Evolutionary conservation across 53 echinoderm and acorn worm genomes (phyloP).

Genomic region (Luidia sarsii): DNA sequence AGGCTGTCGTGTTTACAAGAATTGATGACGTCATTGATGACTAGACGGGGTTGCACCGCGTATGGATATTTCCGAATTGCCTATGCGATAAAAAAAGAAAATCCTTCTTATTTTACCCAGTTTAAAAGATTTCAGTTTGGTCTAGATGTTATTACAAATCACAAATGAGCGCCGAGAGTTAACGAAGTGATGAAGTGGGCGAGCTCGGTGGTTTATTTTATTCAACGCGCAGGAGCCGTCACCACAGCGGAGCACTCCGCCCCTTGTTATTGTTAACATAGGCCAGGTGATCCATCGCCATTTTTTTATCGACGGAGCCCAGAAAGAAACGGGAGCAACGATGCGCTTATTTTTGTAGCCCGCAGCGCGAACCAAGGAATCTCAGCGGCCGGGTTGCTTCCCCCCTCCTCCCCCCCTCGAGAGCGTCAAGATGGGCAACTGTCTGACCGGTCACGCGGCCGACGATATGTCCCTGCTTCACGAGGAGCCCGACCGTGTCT

Average conservation of each 20-base stretch:
- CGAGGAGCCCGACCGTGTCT: conserved; percentile 73
- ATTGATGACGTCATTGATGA: conserved; percentile 32
- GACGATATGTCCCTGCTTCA: conserved; percentile 97
- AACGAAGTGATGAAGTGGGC: too few relatives aligned
- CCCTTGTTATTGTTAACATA: conserved; percentile 27
- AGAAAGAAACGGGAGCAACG: neutral
- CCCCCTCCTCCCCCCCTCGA: too few relatives aligned
- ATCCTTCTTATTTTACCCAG: too few relatives aligned
- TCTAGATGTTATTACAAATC: too few relatives aligned
- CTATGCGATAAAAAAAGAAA: too few relatives aligned
- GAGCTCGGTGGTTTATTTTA: conserved; percentile 23
- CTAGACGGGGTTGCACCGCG: conserved; percentile 58
- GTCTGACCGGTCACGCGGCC: conserved; percentile 93
- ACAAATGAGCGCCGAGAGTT: too few relatives aligned
- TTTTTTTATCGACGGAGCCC: neutral
- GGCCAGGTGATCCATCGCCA: conserved; percentile 16
- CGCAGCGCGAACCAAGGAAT: neutral
- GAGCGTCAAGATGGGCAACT: conserved; percentile 93
- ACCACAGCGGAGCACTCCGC: neutral
- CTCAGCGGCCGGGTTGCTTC: conserved; percentile 1
- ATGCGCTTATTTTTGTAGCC: conserved; percentile 1
- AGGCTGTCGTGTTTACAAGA: conserved; percentile 30
- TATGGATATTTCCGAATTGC: neutral
- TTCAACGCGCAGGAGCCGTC: neutral
- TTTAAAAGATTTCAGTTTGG: too few relatives aligned